Percentiles rank a stretch among this genome's conserved stretches.
Conservation (phyloP, 2,113 vertebrate genomes). For the Psittacus erithacus region DNA sequence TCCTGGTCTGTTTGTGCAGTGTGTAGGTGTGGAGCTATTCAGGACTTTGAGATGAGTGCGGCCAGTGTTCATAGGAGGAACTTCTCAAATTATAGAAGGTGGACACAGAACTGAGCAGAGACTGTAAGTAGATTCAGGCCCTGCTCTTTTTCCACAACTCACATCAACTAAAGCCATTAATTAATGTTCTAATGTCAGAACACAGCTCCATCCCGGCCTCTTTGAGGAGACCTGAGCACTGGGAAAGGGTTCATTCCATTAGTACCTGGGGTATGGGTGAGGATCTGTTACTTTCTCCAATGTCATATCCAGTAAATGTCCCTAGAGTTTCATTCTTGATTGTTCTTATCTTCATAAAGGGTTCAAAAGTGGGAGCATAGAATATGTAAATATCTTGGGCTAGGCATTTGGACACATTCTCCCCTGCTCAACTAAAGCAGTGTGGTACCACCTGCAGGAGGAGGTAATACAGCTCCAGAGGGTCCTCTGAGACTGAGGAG, state of each 20-base stretch:
- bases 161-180: not conserved
- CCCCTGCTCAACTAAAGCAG: not conserved
- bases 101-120: not conserved
- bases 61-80: not conserved
- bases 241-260: not conserved
- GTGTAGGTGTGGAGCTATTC: not conserved
- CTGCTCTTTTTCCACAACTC: not conserved
- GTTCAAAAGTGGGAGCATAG: not conserved
- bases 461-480: rapidly evolving
- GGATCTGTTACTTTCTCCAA: not conserved
- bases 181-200: not conserved
- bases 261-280: not conserved
- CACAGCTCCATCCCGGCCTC: not conserved
- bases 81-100: not conserved
- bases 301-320: not conserved
- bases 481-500: not conserved
- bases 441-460: not conserved
- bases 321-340: not conserved
- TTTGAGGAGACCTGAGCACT: not conserved
- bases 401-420: not conserved
- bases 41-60: not conserved
- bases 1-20: not conserved
- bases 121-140: not conserved
- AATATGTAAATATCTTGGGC: not conserved
- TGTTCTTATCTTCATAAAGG: not conserved